Evolutionary conservation across 2,888 invertebrate genomes (phyloP).

Genomic region (Steinernema scapterisci): DNA sequence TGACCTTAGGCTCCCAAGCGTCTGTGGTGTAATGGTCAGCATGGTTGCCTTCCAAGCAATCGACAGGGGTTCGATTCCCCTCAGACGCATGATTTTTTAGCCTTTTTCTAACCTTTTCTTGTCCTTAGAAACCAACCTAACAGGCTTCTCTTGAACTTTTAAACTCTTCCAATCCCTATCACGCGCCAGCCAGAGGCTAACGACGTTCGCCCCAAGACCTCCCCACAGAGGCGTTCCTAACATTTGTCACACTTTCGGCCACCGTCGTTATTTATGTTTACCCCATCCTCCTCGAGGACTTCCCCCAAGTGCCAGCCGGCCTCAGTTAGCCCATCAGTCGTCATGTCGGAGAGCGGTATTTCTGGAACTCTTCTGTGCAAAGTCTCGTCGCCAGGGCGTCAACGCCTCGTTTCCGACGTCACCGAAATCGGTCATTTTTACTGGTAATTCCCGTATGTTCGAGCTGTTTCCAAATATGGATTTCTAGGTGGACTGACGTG

Average conservation of each 20-base stretch:
- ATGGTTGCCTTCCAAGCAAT: too few species aligned
- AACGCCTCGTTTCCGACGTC: slow-evolving; percentile 17
- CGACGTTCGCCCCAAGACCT: too few species aligned
- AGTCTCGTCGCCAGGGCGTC: neutral
- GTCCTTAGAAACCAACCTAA: too few species aligned
- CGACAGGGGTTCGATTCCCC: too few species aligned
- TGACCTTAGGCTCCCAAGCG: too few species aligned
- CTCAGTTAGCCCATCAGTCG: neutral
- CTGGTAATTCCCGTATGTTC: slow-evolving; percentile 12
- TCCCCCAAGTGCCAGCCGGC: neutral
- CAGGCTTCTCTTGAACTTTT: too few species aligned
- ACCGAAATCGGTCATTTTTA: slow-evolving; percentile 5
- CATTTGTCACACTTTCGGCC: neutral
- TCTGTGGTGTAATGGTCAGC: too few species aligned
- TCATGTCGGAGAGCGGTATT: slow-evolving; percentile 8
- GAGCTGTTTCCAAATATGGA: neutral
- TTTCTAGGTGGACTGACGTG: slow-evolving; percentile 20
- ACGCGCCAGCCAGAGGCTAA: too few species aligned
- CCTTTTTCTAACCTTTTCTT: too few species aligned
- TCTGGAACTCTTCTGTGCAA: slow-evolving; percentile 12
- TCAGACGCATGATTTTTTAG: too few species aligned
- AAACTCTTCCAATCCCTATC: too few species aligned
- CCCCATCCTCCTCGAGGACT: neutral
- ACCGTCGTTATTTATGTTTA: neutral
- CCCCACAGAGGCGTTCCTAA: neutral